Evolutionary conservation across 2,888 invertebrate genomes (phyloP).

Genomic region (Opisthograptis luteolata): DNA sequence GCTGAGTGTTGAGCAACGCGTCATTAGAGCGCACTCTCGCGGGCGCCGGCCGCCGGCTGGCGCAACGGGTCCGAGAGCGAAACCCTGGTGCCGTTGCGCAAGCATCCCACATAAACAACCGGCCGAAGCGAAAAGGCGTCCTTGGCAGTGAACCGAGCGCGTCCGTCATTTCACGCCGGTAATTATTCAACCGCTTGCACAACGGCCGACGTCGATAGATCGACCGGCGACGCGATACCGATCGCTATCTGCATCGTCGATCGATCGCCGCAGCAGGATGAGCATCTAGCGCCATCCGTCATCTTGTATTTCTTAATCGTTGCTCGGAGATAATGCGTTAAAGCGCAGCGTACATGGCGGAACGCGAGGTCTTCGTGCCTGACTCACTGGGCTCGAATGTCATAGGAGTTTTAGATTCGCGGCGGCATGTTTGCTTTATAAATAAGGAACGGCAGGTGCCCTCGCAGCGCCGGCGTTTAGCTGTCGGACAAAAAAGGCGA

Average conservation of each 20-base stretch:
- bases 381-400: slow-evolving; percentile 50
- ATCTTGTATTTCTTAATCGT: slow-evolving; percentile 49
- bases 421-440: slow-evolving; percentile 42
- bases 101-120: slow-evolving; percentile 49
- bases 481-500: slow-evolving; percentile 59
- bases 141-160: slow-evolving; percentile 70
- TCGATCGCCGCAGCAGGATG: slow-evolving; percentile 44
- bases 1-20: slow-evolving; percentile 51
- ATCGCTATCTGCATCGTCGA: slow-evolving; percentile 58
- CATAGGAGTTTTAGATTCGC: slow-evolving; percentile 48
- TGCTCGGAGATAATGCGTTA: slow-evolving; percentile 45
- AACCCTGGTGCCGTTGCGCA: slow-evolving; percentile 53
- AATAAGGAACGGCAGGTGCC: slow-evolving; percentile 57
- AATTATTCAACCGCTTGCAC: slow-evolving; percentile 68
- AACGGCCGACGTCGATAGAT: slow-evolving; percentile 49
- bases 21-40: slow-evolving; percentile 51
- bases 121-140: slow-evolving; percentile 71
- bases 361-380: slow-evolving; percentile 42
- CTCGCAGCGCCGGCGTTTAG: slow-evolving; percentile 58
- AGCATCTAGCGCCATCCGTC: slow-evolving; percentile 49
- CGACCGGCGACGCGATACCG: slow-evolving; percentile 42
- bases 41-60: slow-evolving; percentile 41
- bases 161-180: slow-evolving; percentile 59
- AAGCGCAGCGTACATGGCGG: slow-evolving; percentile 29
- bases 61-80: slow-evolving; percentile 54